These are phyloP conservation scores for Perca fluviatilis DNA, from an alignment of 2,113 vertebrate genomes.

Conservation along the genomic window DNA sequence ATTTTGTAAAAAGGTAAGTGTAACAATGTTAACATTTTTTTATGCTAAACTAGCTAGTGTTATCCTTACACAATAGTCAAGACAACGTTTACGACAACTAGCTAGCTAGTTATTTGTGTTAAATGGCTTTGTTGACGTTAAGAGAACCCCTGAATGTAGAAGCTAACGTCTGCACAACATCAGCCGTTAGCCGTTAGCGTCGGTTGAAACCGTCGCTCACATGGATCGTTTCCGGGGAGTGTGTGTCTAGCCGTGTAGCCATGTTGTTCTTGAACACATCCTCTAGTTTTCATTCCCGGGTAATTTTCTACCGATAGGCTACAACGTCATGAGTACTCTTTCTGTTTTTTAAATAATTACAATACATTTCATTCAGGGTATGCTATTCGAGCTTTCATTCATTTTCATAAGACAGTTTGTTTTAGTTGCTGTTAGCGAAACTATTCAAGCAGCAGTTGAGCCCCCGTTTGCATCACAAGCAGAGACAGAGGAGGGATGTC, in stretches of 20 bases:
- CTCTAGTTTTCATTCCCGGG: slow-evolving; percentile 13
- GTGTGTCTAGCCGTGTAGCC: neutral
- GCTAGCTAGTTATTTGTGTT: too few relatives aligned
- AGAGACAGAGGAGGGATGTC: slow-evolving; percentile 15
- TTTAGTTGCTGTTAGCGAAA: neutral
- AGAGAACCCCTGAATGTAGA: neutral
- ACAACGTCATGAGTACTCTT: neutral
- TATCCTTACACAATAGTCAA: neutral
- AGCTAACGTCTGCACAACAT: neutral
- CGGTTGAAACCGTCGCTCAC: slow-evolving; percentile 15
- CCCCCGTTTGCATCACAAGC: neutral
- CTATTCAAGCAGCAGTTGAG: neutral
- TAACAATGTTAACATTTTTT: neutral
- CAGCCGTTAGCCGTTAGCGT: slow-evolving; percentile 28
- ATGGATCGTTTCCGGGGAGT: slow-evolving; percentile 32
- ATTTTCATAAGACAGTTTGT: neutral
- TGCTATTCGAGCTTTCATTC: neutral
- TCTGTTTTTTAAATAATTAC: neutral
- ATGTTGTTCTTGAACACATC: slow-evolving; percentile 53
- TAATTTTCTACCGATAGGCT: slow-evolving; percentile 5
- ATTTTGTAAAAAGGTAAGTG: neutral
- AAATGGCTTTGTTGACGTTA: neutral
- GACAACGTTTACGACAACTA: neutral
- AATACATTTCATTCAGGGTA: fast-evolving
- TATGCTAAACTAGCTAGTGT: neutral